Percentiles rank a stretch among this genome's conserved stretches.
These are phyloP conservation scores for Matsumurasca onukii DNA, from an alignment of 1,140 invertebrate species.

Conservation along the genomic window DNA sequence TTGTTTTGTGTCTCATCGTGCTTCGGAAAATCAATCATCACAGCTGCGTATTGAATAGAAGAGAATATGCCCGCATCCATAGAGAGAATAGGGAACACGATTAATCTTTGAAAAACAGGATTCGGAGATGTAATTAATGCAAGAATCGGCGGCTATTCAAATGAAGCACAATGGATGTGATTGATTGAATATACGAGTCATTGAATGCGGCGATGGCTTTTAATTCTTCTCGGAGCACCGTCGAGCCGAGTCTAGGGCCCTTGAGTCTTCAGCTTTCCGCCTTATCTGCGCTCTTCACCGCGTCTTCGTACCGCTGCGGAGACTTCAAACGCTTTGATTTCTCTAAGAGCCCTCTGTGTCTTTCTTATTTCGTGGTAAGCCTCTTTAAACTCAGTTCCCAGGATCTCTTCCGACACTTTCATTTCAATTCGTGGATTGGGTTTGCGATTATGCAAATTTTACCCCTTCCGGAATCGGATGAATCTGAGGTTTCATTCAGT, in stretches of 20 bases:
- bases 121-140: not conserved
- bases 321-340: conserved; percentile 27
- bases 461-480: not conserved
- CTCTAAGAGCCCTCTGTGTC: conserved; percentile 1
- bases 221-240: not conserved
- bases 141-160: not conserved
- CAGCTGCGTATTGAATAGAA: not conserved
- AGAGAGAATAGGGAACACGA: not conserved
- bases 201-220: conserved; percentile 4
- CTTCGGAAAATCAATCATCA: not conserved
- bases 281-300: not conserved
- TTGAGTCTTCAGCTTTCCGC: conserved; percentile 9
- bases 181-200: conserved; percentile 19
- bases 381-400: conserved; percentile 1
- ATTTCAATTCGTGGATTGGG: no score
- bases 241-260: not conserved
- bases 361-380: conserved; percentile 25
- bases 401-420: no score
- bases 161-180: not conserved
- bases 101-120: no score
- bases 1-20: not conserved
- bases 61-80: not conserved
- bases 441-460: not conserved
- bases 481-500: no score
- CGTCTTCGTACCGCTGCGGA: conserved; percentile 15